Percentiles rank a stretch among this genome's conserved stretches.
phyloP scores from a whole-genome alignment of 2,113 vertebrate species.

The Tyrannus savana region DNA sequence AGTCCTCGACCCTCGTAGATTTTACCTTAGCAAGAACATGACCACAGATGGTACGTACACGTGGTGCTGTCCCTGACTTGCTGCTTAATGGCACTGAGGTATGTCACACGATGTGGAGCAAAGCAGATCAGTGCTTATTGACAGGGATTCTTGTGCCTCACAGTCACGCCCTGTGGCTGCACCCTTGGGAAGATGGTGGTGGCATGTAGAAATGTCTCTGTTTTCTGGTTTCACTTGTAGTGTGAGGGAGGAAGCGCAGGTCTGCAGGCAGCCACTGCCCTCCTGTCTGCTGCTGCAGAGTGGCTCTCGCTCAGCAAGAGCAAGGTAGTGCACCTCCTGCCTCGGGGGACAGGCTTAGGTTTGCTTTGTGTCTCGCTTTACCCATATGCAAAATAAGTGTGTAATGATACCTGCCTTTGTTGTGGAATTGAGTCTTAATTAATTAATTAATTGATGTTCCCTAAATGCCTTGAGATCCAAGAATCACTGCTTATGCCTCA shows the following conservation, averaged over 20 bases:
- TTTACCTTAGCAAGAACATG: neutral
- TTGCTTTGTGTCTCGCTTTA: neutral
- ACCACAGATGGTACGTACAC: rapidly evolving
- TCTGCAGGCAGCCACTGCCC: neutral
- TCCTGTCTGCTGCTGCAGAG: neutral
- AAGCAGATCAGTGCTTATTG: neutral
- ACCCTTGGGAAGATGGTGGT: rapidly evolving
- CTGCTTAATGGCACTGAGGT: neutral
- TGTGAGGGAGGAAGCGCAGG: neutral
- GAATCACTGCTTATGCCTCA: neutral
- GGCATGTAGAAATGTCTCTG: rapidly evolving
- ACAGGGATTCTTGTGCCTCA: neutral
- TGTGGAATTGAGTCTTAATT: slow-evolving; percentile 44
- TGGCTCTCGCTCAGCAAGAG: rapidly evolving
- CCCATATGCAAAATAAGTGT: slow-evolving; percentile 2
- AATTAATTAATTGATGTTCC: slow-evolving; percentile 50
- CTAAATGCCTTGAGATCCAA: slow-evolving; percentile 4
- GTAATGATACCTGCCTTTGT: slow-evolving; percentile 43
- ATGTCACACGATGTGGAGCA: rapidly evolving
- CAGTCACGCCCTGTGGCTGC: rapidly evolving
- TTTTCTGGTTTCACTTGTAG: neutral
- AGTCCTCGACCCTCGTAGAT: neutral
- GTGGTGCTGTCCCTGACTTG: neutral
- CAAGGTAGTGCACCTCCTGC: neutral
- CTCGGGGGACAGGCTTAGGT: neutral